These are phyloP conservation scores for Stichopus horrens DNA, from an alignment of 53 echinoderm and acorn worm species.

Conservation along the genomic window DNA sequence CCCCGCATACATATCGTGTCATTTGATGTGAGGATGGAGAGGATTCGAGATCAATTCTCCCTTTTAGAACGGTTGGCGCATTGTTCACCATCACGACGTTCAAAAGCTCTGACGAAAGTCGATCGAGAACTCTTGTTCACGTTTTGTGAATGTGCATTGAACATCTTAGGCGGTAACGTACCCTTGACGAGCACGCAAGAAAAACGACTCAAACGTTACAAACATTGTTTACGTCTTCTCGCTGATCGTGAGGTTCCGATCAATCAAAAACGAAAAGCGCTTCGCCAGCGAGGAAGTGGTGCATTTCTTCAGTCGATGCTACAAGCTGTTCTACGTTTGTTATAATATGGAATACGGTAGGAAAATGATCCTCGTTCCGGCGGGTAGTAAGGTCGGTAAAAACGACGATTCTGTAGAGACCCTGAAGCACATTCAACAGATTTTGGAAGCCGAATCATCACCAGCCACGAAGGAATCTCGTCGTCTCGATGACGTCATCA, in stretches of 20 bases:
- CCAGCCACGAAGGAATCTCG: background rate
- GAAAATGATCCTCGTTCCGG: constrained; percentile 3
- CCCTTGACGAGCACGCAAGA: constrained; percentile 56
- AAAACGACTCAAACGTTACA: constrained; percentile 47
- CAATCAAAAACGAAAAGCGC: too few relatives aligned
- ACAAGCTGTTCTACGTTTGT: too few relatives aligned
- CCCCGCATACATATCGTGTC: constrained; percentile 24
- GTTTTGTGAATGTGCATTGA: constrained; percentile 54
- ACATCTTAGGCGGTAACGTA: constrained; percentile 58
- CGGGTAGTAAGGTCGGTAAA: too few relatives aligned
- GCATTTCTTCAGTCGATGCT: too few relatives aligned
- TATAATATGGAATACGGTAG: too few relatives aligned
- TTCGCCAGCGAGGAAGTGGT: too few relatives aligned
- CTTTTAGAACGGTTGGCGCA: constrained; percentile 61
- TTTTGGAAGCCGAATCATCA: background rate
- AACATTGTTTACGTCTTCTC: constrained; percentile 25
- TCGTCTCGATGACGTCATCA: background rate
- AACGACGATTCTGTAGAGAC: background rate
- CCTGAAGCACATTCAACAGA: too few relatives aligned
- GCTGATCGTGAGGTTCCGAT: constrained; percentile 15
- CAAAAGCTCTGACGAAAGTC: constrained; percentile 38
- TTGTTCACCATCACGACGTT: constrained; percentile 39
- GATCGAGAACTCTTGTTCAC: constrained; percentile 42
- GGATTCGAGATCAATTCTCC: constrained; percentile 41
- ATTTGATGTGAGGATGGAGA: constrained; percentile 46